phyloP scores from a whole-genome alignment of 2,113 vertebrate genomes.

The Xyrauchen texanus region DNA sequence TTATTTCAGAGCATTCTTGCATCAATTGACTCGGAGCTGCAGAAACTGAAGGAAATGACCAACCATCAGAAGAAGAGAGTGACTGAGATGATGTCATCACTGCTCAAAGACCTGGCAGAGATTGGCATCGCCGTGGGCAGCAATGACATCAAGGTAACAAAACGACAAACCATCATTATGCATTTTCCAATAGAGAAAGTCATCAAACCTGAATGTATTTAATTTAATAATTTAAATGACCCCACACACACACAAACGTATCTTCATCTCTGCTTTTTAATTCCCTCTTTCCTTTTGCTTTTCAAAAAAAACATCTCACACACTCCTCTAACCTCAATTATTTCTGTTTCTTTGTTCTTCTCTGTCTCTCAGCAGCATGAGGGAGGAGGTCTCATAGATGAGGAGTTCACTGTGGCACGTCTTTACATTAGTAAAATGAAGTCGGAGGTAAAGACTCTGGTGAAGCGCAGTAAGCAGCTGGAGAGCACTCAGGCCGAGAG shows the following conservation, averaged over 20 bases:
- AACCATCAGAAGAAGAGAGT: constrained; percentile 97
- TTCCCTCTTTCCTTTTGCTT: not conserved
- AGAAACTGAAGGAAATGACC: constrained; percentile 98
- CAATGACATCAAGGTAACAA: constrained; percentile 88
- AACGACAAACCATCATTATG: not conserved
- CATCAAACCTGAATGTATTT: not conserved
- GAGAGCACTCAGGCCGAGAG: constrained; percentile 86
- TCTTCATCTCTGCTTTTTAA: not conserved
- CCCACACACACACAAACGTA: too few relatives aligned
- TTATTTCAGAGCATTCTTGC: constrained; percentile 81
- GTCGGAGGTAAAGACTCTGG: constrained; percentile 95
- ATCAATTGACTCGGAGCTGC: constrained; percentile 93
- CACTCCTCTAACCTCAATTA: not conserved
- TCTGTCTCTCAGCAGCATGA: constrained; percentile 81
- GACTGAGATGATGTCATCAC: constrained; percentile 96
- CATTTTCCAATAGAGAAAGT: too few relatives aligned
- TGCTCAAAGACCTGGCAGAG: constrained; percentile 94
- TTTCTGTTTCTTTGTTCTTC: not conserved
- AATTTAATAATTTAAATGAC: too few relatives aligned
- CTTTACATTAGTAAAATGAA: constrained; percentile 99
- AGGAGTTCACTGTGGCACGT: constrained; percentile 93
- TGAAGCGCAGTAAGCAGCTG: constrained; percentile 91
- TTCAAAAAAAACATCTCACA: too few relatives aligned
- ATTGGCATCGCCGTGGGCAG: constrained; percentile 94
- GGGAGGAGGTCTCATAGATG: constrained; percentile 92